These are phyloP conservation scores for Psilopsiagon aymara DNA, from an alignment of 2,113 vertebrate genomes.

Conservation along the genomic window DNA sequence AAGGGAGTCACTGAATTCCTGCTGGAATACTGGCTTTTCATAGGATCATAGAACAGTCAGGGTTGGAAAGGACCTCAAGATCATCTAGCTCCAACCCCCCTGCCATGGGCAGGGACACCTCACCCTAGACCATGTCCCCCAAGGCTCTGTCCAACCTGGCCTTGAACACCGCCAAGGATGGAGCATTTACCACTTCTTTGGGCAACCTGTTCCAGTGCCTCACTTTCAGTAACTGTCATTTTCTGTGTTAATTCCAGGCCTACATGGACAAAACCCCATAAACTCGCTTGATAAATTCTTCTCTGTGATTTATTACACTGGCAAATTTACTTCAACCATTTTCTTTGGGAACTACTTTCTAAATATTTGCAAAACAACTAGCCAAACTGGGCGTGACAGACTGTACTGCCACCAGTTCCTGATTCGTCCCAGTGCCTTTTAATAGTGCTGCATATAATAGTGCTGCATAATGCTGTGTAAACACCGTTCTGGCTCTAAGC, in stretches of 20 bases:
- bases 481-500: background rate
- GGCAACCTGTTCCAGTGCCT: too few species aligned
- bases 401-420: background rate
- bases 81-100: background rate
- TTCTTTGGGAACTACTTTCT: background rate
- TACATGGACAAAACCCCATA: background rate
- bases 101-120: too few species aligned
- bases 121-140: background rate
- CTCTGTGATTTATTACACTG: background rate
- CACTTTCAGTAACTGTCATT: background rate
- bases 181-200: too few species aligned
- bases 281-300: background rate
- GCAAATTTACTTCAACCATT: background rate
- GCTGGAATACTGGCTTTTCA: background rate
- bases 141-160: background rate
- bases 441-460: background rate
- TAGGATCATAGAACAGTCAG: background rate
- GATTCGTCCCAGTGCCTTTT: background rate
- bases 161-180: background rate
- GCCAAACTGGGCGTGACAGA: background rate
- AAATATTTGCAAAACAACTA: background rate
- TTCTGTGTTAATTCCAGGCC: background rate
- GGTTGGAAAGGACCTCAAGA: background rate
- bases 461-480: background rate
- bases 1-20: background rate